Base-by-base conservation (phyloP, 2,888 invertebrate genomes). In the Agrochola circellaris region DNA sequence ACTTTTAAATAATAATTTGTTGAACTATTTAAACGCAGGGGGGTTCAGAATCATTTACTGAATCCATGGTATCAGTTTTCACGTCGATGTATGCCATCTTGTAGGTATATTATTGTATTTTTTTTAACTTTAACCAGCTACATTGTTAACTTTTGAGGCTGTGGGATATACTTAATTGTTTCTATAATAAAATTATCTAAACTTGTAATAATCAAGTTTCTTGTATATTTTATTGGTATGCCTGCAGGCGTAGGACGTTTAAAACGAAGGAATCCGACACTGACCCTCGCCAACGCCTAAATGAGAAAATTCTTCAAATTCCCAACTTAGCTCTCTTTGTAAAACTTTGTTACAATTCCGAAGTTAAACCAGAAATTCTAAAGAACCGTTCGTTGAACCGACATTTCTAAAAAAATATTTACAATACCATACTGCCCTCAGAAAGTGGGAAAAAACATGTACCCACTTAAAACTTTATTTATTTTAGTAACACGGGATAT, bases 291-390 rank as follows among this genome's bases (percentile, higher is more conserved):
- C 15, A 23, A 42, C 34, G n/a, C 38, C n/a, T 69, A 65, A 83
- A 77, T 83, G 64, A 69, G 65, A 81, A 81, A 82, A 83, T 77
- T 66, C 83, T 66, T n/a, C 34, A 26, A 48, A 54, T 70, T 77
- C 34, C 15, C 34, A 42, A 64, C 23, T 82, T 54, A 45, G 26
- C 5, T 58, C 23, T n/a, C 51, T 58, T 58, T 75, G 48, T 42
- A 75, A 45, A 65, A 76, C 64, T 82, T 82, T 51, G n/a, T 45
- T 15, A 45, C 45, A 77, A 67, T 34, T 60, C 7, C 2, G 13
- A 68, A 76, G 58, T 76, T 30, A 58, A 64, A 81, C 30, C 11
- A 81, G 30, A 51, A 51, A 23, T 51, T 73, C 26, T 42, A 8
- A 64, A 64, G 45, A 60, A 79, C 45, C 62, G 8, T 71, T 30